Conservation (phyloP, 2,113 vertebrate species). For the Lichenostomus cassidix region DNA sequence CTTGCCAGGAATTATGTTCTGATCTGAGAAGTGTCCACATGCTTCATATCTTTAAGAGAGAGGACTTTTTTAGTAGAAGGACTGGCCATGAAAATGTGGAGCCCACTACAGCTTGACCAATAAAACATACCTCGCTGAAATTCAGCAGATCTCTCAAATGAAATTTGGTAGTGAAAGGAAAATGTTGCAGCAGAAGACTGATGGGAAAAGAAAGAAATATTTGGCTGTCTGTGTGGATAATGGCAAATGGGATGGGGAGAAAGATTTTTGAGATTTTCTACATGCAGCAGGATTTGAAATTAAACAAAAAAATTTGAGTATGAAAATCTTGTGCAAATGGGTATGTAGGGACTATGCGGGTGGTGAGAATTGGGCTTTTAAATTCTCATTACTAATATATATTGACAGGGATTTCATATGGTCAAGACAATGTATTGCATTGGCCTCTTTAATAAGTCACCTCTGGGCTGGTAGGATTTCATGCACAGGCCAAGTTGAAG, state of each 20-base stretch:
- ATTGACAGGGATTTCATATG: neutral
- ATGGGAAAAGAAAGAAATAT: neutral
- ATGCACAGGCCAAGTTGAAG: neutral
- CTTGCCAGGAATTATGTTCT: neutral
- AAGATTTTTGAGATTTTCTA: neutral
- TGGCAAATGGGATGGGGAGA: neutral
- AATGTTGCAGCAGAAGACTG: neutral
- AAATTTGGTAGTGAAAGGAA: neutral
- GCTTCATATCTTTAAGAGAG: neutral
- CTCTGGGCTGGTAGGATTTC: neutral
- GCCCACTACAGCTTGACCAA: neutral
- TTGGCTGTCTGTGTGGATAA: neutral
- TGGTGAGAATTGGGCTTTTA: neutral
- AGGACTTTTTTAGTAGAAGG: neutral
- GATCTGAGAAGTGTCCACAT: neutral
- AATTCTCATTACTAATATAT: neutral
- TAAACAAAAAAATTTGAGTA: neutral
- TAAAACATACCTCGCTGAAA: neutral
- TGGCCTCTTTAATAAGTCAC: neutral
- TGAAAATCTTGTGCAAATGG: neutral
- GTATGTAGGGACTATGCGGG: neutral
- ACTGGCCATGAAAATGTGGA: neutral
- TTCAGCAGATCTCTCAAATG: neutral
- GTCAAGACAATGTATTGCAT: rapidly evolving
- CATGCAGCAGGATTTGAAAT: neutral